phyloP scores from a whole-genome alignment of 2,113 vertebrate genomes.

The Ptilorrhoa leucosticta region DNA sequence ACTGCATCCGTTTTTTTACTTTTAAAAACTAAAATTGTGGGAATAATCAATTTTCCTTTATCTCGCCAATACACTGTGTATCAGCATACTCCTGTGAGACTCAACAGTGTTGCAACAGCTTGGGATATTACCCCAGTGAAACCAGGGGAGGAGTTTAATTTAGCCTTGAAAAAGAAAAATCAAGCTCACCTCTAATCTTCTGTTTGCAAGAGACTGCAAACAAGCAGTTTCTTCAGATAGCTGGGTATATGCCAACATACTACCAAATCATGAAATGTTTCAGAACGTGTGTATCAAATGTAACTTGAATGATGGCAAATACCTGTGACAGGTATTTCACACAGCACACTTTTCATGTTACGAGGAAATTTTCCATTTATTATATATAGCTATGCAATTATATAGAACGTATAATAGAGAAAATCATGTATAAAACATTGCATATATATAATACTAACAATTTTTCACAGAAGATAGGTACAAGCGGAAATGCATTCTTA shows the following conservation, averaged over 20 bases:
- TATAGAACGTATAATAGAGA: neutral
- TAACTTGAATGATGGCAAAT: neutral
- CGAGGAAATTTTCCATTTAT: neutral
- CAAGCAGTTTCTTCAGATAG: neutral
- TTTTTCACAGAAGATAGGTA: neutral
- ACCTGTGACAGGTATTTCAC: neutral
- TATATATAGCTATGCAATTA: neutral
- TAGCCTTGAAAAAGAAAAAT: neutral
- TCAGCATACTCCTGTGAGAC: neutral
- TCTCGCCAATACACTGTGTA: fast-evolving
- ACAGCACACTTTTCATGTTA: neutral
- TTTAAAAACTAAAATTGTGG: neutral
- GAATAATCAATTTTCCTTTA: neutral
- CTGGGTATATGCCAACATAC: neutral
- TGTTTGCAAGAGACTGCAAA: neutral
- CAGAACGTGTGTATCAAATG: fast-evolving
- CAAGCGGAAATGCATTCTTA: neutral
- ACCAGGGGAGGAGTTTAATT: neutral
- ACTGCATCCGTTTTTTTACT: neutral
- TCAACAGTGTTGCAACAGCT: neutral
- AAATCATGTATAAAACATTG: neutral
- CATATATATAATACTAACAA: neutral
- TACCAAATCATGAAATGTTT: neutral
- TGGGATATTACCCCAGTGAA: neutral
- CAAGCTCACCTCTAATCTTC: neutral